Evolutionary conservation across 2,888 invertebrate genomes (phyloP).

Genomic region (Elysia crispata): DNA sequence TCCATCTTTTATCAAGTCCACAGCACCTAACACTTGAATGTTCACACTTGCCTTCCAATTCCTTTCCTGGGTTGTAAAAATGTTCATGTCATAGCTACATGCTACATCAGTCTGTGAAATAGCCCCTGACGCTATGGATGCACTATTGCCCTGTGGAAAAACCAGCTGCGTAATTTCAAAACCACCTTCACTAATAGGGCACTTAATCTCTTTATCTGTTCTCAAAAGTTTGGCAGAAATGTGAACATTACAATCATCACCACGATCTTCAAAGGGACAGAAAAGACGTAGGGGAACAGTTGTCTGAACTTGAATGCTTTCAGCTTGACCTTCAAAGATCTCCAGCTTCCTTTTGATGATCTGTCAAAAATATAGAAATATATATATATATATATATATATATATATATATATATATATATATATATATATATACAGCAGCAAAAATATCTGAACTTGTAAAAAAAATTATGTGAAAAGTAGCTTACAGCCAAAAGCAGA

Average conservation of each 20-base stretch:
- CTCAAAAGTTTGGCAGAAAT: constrained; percentile 43
- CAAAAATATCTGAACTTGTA: no score
- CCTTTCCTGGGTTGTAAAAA: constrained; percentile 38
- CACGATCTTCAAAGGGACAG: constrained; percentile 55
- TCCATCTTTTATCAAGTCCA: constrained; percentile 58
- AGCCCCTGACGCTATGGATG: no score
- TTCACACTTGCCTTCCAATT: constrained; percentile 49
- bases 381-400: not conserved
- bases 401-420: no score
- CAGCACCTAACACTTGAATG: constrained; percentile 58
- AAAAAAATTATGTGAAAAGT: no score
- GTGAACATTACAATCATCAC: constrained; percentile 54
- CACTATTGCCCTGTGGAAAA: constrained; percentile 48
- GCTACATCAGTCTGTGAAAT: constrained; percentile 39
- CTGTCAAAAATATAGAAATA: constrained; percentile 43
- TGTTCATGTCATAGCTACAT: constrained; percentile 57
- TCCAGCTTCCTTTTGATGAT: constrained; percentile 52
- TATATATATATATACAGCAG: no score
- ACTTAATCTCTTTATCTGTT: constrained; percentile 54
- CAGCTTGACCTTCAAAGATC: constrained; percentile 55
- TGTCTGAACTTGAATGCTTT: constrained; percentile 50
- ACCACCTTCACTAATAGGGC: constrained; percentile 48
- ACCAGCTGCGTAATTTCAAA: constrained; percentile 55
- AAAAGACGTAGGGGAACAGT: constrained; percentile 58
- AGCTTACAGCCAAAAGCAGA: no score